Base-by-base conservation (phyloP, 2,797 vertebrate genomes). In the Notolepis coatsorum region DNA sequence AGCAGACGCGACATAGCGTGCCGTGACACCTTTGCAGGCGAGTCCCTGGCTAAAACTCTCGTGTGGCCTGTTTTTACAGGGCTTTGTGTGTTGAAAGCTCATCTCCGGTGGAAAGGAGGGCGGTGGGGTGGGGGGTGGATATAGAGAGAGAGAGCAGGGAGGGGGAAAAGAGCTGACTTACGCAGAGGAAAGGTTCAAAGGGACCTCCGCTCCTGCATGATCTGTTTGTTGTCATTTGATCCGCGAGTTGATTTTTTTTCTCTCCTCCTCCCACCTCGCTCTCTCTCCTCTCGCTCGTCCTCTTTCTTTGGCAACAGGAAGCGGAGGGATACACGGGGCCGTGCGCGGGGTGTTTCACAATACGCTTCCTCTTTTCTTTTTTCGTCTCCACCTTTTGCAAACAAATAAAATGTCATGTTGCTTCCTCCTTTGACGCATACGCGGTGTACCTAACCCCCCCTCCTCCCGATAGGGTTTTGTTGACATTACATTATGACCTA, bases 201-300 rank as follows among this genome's bases (percentile, higher is more conserved):
- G 10, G 66, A 82, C 60, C 67, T 80, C 68, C 25, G 73, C 76
- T 79, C 71, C 59, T 73, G 73, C 41, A 2, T 79, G 75, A 83
- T 76, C 62, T 84, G 84, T 85, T 82, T 82, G 82, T 82, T 86
- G 77, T 84, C 68, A 85, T 84, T 82, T 80, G 82, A 89, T 82
- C 83, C 73, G 66, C 2, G 57, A 70, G 79, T 31, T 17, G 31
- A 37, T 38, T 35, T 61, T 17, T 18, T 30, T 33, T 73, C 75
- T 63, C 47, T 50, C 45, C 30, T 25, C 62, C 28, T 57, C 65
- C 70, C 54, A 65, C 51, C 23, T 6, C 25, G 20, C 21, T 10
- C 18, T 37, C 27, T n/a, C 23, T 9, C 23, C 51, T n/a, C 33
- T n/a, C n/a, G n/a, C 23, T 17, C 13, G 35, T 37, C 62, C 62